Conservation (phyloP, 2,797 vertebrate species). For the Buceros bicornis region DNA sequence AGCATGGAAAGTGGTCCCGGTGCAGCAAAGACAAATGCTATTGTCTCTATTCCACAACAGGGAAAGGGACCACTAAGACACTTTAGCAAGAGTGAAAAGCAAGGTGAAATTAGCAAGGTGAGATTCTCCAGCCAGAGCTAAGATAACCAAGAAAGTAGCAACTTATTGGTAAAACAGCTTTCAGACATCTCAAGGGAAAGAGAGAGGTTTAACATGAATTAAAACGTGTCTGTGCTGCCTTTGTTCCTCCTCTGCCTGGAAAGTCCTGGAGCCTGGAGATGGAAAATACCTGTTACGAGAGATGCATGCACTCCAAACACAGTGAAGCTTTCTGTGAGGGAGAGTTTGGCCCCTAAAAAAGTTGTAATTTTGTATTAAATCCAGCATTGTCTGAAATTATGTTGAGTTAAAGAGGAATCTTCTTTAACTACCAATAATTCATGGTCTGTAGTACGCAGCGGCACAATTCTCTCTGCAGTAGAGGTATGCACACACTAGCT, state of each 20-base stretch:
- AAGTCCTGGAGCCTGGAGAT: not conserved
- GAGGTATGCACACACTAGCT: not conserved
- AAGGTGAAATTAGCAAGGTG: no score
- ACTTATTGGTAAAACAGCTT: not conserved
- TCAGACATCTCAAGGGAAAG: not conserved
- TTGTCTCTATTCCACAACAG: not conserved
- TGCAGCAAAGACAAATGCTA: not conserved
- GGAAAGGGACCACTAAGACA: not conserved
- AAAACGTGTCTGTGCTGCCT: not conserved
- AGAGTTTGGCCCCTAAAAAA: not conserved
- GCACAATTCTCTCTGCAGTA: not conserved
- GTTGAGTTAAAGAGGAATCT: not conserved
- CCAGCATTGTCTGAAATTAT: not conserved
- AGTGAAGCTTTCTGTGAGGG: not conserved
- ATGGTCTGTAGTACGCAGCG: not conserved
- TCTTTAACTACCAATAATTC: not conserved
- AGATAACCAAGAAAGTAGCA: not conserved
- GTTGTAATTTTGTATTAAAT: not conserved
- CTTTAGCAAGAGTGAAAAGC: not conserved
- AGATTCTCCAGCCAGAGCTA: not conserved
- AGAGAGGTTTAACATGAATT: not conserved
- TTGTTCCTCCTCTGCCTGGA: conserved; percentile 12
- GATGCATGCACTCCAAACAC: not conserved
- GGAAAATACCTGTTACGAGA: conserved; percentile 22
- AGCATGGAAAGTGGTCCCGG: not conserved